Conservation (phyloP, 2,888 invertebrate genomes). For the Geotrupes spiniger region DNA sequence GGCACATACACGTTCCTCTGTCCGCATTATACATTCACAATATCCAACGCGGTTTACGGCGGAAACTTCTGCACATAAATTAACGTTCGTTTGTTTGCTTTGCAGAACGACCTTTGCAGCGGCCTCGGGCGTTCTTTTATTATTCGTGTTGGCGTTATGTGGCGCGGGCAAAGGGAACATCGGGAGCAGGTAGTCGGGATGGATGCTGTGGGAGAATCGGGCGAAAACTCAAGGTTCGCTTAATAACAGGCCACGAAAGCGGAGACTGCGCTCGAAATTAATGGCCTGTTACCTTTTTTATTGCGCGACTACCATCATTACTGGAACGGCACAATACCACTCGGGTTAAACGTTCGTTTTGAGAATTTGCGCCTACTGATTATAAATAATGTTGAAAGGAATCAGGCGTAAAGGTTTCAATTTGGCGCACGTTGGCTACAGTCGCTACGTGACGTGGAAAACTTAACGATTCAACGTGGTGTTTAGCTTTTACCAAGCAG, state of each 20-base stretch:
- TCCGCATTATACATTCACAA: conserved; percentile 31
- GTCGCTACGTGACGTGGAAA: too few species aligned
- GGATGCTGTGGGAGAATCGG: background rate
- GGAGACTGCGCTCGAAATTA: background rate
- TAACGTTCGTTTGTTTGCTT: conserved; percentile 32
- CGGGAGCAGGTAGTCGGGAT: conserved; percentile 30
- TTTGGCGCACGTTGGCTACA: too few species aligned
- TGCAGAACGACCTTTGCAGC: conserved; percentile 28
- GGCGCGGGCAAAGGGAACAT: conserved; percentile 18
- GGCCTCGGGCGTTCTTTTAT: conserved; percentile 27
- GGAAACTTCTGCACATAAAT: conserved; percentile 34
- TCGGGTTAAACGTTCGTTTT: too few species aligned
- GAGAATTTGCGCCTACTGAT: too few species aligned
- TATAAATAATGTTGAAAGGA: too few species aligned
- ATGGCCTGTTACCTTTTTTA: too few species aligned
- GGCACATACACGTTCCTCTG: conserved; percentile 27
- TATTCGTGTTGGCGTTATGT: conserved; percentile 27
- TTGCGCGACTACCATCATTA: too few species aligned
- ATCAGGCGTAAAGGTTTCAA: too few species aligned
- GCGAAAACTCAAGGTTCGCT: too few species aligned
- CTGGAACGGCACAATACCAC: too few species aligned
- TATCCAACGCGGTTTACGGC: conserved; percentile 23
- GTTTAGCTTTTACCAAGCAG: too few species aligned
- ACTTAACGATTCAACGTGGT: too few species aligned
- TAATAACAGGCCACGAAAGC: background rate